Evolutionary conservation across 2,888 invertebrate genomes (phyloP).

Genomic region (Synanthedon andrenaeformis): DNA sequence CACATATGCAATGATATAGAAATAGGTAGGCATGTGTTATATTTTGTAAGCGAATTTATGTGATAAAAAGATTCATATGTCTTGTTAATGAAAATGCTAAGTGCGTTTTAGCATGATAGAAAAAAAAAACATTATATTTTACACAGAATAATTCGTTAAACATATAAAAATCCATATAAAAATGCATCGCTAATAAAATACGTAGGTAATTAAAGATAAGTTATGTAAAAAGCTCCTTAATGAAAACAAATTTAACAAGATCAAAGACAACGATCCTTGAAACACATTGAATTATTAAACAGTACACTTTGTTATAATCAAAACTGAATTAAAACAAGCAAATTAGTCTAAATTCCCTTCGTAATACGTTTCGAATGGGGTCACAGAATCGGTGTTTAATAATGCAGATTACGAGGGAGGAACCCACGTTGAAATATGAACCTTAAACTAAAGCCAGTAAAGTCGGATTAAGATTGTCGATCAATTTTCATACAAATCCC

Average conservation of each 20-base stretch:
- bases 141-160: neutral
- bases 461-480: neutral
- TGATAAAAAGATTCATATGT: too few relatives aligned
- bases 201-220: neutral
- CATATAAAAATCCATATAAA: neutral
- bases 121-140: too few relatives aligned
- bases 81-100: too few relatives aligned
- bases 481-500: slow-evolving; percentile 19
- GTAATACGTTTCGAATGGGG: slow-evolving; percentile 59
- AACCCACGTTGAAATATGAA: slow-evolving; percentile 15
- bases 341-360: slow-evolving; percentile 52
- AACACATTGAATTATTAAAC: slow-evolving; percentile 49
- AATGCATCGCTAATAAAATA: neutral
- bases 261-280: neutral
- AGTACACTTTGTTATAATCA: slow-evolving; percentile 58
- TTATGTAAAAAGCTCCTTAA: neutral
- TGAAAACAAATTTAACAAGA: neutral
- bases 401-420: slow-evolving; percentile 42
- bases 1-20: too few relatives aligned
- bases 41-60: too few relatives aligned
- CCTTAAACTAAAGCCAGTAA: slow-evolving; percentile 4
- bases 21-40: too few relatives aligned
- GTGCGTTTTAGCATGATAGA: too few relatives aligned
- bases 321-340: slow-evolving; percentile 65
- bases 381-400: slow-evolving; percentile 56